Percentiles rank a stretch among this genome's conserved stretches.
Conservation (phyloP, 2,113 vertebrate genomes). For the Aptenodytes forsteri region DNA sequence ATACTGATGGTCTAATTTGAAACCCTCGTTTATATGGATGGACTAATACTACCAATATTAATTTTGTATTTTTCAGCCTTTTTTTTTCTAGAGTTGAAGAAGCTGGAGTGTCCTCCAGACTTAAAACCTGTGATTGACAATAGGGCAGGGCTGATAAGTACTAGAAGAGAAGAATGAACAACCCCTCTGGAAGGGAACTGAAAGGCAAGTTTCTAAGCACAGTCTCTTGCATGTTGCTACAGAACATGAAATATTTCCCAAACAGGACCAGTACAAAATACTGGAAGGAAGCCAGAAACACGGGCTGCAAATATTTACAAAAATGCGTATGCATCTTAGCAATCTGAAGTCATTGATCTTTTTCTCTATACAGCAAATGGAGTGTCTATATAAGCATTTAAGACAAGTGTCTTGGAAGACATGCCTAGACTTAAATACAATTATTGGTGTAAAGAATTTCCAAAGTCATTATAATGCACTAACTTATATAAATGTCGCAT, state of each 20-base stretch:
- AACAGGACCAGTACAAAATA: background rate
- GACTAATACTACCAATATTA: background rate
- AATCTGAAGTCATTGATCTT: slow-evolving; percentile 7
- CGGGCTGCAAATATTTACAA: background rate
- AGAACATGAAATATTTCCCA: background rate
- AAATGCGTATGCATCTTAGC: background rate
- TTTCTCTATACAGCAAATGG: background rate
- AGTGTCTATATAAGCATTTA: background rate
- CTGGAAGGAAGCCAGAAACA: background rate
- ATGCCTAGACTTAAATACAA: background rate
- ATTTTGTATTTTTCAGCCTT: background rate
- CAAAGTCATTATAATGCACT: background rate
- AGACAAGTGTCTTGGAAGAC: background rate
- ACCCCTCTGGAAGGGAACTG: background rate
- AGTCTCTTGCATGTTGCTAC: background rate
- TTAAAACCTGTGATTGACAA: background rate
- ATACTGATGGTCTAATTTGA: background rate
- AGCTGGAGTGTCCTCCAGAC: background rate
- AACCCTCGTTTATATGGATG: background rate
- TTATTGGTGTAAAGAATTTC: background rate
- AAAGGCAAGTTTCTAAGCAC: background rate
- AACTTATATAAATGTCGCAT: background rate
- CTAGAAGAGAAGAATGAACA: background rate
- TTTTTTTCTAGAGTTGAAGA: background rate
- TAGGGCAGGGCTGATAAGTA: rapidly evolving